These are phyloP conservation scores for Ciconia boyciana DNA, from an alignment of 2,113 vertebrate species.

Conservation along the genomic window DNA sequence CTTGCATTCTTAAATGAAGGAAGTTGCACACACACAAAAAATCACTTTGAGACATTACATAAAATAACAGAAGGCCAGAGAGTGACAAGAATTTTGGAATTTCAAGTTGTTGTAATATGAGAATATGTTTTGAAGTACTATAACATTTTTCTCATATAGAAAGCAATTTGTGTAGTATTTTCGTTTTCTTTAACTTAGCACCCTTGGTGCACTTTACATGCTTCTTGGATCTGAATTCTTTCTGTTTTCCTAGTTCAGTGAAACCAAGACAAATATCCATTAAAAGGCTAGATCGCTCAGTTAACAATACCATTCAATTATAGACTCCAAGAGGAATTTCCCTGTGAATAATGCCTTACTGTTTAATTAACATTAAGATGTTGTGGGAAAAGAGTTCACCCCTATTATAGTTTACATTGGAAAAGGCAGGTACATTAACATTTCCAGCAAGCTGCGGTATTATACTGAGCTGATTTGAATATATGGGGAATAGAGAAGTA, in stretches of 20 bases:
- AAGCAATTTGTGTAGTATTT: neutral
- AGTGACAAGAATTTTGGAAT: neutral
- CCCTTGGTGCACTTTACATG: neutral
- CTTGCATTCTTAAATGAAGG: neutral
- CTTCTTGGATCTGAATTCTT: neutral
- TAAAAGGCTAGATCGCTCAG: neutral
- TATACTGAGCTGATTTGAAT: constrained; percentile 12
- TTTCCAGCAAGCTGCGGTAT: constrained; percentile 21
- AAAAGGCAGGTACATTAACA: constrained; percentile 7
- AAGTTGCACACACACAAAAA: neutral
- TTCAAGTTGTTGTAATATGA: neutral
- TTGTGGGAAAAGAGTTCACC: constrained; percentile 11
- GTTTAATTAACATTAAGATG: neutral
- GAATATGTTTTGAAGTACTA: neutral
- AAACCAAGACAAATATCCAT: neutral
- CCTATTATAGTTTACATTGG: constrained; percentile 19
- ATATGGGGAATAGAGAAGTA: constrained; percentile 9
- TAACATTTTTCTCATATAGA: neutral
- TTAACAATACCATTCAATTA: neutral
- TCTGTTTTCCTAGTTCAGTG: neutral
- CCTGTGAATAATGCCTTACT: neutral
- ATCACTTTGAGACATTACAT: neutral
- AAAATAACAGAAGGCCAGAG: neutral
- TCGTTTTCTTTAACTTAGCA: neutral
- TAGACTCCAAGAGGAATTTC: neutral